A percentile compares a stretch with the other conserved stretches of the same genome.
phyloP scores from a whole-genome alignment of 2,888 invertebrate species.

The Syrista parreyssii region DNA sequence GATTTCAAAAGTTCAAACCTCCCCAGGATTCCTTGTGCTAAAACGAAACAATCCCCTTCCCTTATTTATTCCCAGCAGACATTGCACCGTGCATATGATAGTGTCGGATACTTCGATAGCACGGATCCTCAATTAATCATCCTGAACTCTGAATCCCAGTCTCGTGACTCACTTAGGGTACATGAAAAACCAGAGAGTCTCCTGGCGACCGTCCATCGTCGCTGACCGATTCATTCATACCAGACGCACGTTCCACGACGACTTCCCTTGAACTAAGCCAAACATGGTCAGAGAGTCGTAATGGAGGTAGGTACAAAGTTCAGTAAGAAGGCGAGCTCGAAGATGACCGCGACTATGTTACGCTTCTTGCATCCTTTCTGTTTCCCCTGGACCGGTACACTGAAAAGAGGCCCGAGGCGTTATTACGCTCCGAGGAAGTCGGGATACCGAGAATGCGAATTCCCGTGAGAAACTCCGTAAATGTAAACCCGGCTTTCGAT shows the following conservation, averaged over 20 bases:
- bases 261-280: not conserved
- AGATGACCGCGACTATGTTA: not conserved
- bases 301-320: not conserved
- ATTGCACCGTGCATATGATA: not conserved
- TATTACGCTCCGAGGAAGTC: not conserved
- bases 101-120: not conserved
- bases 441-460: conserved; percentile 21
- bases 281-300: not conserved
- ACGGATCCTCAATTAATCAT: not conserved
- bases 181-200: not conserved
- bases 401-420: not conserved
- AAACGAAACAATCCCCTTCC: not conserved
- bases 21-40: not conserved
- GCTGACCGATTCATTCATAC: not conserved
- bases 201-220: not conserved
- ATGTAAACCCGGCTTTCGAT: conserved; percentile 45
- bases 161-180: not conserved
- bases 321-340: not conserved
- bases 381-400: not conserved
- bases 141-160: not conserved
- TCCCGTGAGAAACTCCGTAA: conserved; percentile 53
- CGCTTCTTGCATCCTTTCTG: not conserved
- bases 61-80: not conserved
- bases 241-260: not conserved
- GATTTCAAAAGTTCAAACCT: not conserved